phyloP scores from a whole-genome alignment of 2,888 invertebrate species.

The Cacoxenus indagator region DNA sequence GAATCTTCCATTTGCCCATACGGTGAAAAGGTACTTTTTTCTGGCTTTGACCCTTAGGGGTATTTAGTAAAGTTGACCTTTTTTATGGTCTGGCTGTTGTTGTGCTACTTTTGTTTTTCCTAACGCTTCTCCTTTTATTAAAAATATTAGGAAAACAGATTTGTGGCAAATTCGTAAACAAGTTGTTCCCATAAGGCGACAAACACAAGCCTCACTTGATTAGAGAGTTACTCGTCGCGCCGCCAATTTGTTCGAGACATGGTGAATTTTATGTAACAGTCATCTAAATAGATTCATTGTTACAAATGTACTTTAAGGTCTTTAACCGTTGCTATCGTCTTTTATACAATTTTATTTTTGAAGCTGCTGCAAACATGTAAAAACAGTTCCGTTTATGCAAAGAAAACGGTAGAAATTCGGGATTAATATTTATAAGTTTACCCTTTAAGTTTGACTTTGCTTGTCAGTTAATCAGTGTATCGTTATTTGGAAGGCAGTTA shows the following conservation, averaged over 20 bases:
- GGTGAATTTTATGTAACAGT: background rate
- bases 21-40: background rate
- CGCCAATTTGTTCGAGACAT: background rate
- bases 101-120: constrained; percentile 23
- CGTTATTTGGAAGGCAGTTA: too few species aligned
- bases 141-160: background rate
- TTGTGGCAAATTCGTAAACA: constrained; percentile 13
- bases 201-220: background rate
- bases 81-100: constrained; percentile 11
- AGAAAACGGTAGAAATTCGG: too few species aligned
- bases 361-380: too few species aligned
- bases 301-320: too few species aligned
- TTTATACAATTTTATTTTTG: too few species aligned
- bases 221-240: background rate
- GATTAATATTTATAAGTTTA: too few species aligned
- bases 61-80: constrained; percentile 8
- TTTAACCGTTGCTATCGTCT: too few species aligned
- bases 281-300: background rate
- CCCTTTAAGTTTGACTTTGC: too few species aligned
- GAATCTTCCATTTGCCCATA: background rate
- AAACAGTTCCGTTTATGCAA: too few species aligned
- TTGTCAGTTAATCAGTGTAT: too few species aligned
- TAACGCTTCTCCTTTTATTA: background rate
- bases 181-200: constrained; percentile 14
- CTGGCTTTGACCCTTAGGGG: constrained; percentile 1